Evolutionary conservation across 2,797 vertebrate genomes (phyloP).

Genomic region (Leptoclinus maculatus): DNA sequence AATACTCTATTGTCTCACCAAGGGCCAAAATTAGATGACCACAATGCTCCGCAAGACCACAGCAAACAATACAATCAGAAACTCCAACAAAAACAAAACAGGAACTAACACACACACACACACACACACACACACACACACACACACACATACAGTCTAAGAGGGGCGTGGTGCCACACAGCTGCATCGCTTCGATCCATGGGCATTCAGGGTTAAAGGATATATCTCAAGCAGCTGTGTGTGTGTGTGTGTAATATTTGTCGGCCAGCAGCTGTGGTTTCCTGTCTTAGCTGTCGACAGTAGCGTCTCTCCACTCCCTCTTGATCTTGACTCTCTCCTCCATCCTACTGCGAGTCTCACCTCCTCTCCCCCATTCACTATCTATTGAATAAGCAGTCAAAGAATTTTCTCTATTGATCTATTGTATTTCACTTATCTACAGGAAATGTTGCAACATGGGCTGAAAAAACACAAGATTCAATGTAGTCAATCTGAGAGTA

Average conservation of each 20-base stretch:
- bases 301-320: constrained; percentile 74
- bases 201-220: constrained; percentile 79
- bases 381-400: constrained; percentile 1
- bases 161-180: constrained; percentile 69
- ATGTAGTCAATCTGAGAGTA: constrained; percentile 15
- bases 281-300: constrained; percentile 81
- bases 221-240: constrained; percentile 75
- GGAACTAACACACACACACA: constrained; percentile 54
- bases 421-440: not conserved
- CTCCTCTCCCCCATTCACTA: constrained; percentile 46
- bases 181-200: constrained; percentile 73
- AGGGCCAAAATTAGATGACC: constrained; percentile 73
- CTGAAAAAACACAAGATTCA: constrained; percentile 2
- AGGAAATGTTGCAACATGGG: constrained; percentile 7
- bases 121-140: constrained; percentile 9
- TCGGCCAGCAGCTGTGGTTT: constrained; percentile 83
- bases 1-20: constrained; percentile 75
- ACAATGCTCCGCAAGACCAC: constrained; percentile 65
- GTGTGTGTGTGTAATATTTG: constrained; percentile 16
- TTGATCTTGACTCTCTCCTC: constrained; percentile 58
- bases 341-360: constrained; percentile 65
- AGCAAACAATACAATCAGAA: constrained; percentile 65
- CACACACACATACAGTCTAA: not conserved
- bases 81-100: constrained; percentile 66
- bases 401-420: constrained; percentile 11